These are phyloP conservation scores for Gavia stellata DNA, from an alignment of 2,113 vertebrate species.

Conservation along the genomic window DNA sequence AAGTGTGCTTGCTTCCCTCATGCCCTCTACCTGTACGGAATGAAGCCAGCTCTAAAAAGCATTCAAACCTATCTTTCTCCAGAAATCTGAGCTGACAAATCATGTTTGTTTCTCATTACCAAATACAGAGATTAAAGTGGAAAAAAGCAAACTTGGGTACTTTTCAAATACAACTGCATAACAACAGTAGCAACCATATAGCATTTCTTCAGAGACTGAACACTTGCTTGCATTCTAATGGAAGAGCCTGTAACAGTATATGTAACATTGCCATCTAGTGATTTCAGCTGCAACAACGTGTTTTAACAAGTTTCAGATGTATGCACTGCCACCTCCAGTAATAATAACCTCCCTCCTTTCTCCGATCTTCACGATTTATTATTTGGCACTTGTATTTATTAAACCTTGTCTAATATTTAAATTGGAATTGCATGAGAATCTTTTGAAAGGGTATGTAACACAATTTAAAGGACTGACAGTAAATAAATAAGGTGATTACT, in stretches of 20 bases:
- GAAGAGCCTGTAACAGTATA: neutral
- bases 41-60: neutral
- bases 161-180: neutral
- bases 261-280: conserved; percentile 58
- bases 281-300: neutral
- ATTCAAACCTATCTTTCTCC: neutral
- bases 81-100: neutral
- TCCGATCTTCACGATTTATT: neutral
- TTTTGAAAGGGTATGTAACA: neutral
- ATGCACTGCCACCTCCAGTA: neutral
- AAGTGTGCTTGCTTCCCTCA: neutral
- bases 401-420: neutral
- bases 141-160: neutral
- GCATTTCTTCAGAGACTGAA: neutral
- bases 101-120: neutral
- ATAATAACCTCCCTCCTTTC: neutral
- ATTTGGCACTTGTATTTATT: neutral
- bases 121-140: neutral
- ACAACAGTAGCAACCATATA: neutral
- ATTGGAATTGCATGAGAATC: neutral
- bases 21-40: neutral
- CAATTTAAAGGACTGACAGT: neutral
- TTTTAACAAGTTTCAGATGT: neutral
- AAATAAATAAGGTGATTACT: neutral
- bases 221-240: neutral